Conservation (phyloP, 2,888 invertebrate species). For the Drosophila quinaria region DNA sequence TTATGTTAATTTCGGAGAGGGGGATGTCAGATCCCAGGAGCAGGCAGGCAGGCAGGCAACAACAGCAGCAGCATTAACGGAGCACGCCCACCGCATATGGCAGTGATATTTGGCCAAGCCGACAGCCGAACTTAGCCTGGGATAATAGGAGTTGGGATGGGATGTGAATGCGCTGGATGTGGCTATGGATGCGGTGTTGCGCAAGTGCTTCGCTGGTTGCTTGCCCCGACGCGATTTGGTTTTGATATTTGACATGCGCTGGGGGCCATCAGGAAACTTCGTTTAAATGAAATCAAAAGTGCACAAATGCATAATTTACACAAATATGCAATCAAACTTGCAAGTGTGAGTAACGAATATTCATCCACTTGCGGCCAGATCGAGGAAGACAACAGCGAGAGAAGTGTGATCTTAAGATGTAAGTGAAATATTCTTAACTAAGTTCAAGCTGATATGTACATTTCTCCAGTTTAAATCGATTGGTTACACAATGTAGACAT, state of each 20-base stretch:
- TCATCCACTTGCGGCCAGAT: conserved; percentile 3
- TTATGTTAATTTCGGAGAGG: conserved; percentile 72
- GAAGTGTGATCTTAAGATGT: neutral
- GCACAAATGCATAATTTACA: conserved; percentile 81
- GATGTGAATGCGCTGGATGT: conserved; percentile 40
- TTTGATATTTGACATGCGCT: conserved; percentile 81
- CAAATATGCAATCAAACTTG: conserved; percentile 60
- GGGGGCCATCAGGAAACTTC: conserved; percentile 81
- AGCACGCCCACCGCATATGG: conserved; percentile 80
- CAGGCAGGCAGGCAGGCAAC: conserved; percentile 6
- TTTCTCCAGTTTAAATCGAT: neutral
- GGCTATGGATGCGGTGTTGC: conserved; percentile 65
- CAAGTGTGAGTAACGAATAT: conserved; percentile 19
- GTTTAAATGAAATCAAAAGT: conserved; percentile 81
- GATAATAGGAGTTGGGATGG: conserved; percentile 30
- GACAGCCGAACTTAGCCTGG: conserved; percentile 16
- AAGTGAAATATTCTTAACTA: neutral
- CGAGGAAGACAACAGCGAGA: conserved; percentile 35
- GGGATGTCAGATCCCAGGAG: conserved; percentile 31
- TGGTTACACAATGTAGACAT: neutral
- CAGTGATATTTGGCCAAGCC: conserved; percentile 68
- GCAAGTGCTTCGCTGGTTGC: conserved; percentile 54
- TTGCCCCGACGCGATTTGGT: conserved; percentile 67
- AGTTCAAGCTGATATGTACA: neutral
- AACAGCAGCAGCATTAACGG: conserved; percentile 65